These are phyloP conservation scores for Phocides pigmalion DNA, from an alignment of 1,140 invertebrate species.

Conservation along the genomic window DNA sequence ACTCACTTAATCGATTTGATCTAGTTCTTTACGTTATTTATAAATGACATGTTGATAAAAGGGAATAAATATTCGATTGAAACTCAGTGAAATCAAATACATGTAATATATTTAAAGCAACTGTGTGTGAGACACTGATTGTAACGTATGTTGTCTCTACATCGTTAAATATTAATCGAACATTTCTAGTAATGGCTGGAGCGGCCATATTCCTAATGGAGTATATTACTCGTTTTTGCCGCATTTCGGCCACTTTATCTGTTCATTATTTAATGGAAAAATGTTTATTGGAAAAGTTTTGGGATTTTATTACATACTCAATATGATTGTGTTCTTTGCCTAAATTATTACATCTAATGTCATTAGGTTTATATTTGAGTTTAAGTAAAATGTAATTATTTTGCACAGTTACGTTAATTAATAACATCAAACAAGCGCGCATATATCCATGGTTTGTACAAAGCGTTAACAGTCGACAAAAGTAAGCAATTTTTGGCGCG, in stretches of 20 bases:
- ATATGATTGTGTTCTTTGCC: background rate
- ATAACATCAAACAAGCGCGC: no score
- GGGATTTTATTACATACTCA: background rate
- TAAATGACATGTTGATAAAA: no score
- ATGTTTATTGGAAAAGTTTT: constrained; percentile 3
- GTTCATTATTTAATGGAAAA: background rate
- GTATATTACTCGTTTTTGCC: background rate
- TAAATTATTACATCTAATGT: background rate
- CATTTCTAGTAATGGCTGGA: background rate
- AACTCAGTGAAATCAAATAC: background rate
- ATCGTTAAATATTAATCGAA: constrained; percentile 6
- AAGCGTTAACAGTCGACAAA: no score
- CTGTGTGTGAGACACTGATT: background rate
- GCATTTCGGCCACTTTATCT: background rate
- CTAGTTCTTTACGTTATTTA: no score
- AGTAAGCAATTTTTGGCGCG: no score
- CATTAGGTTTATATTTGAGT: no score
- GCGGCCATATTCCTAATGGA: background rate
- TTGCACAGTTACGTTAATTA: no score
- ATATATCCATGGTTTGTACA: no score
- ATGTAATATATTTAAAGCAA: background rate
- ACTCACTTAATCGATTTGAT: no score
- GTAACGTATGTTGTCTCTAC: background rate
- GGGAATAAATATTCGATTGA: background rate
- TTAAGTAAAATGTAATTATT: no score